phyloP scores from a whole-genome alignment of 2,888 invertebrate species.

The Onthophagus sagittarius region DNA sequence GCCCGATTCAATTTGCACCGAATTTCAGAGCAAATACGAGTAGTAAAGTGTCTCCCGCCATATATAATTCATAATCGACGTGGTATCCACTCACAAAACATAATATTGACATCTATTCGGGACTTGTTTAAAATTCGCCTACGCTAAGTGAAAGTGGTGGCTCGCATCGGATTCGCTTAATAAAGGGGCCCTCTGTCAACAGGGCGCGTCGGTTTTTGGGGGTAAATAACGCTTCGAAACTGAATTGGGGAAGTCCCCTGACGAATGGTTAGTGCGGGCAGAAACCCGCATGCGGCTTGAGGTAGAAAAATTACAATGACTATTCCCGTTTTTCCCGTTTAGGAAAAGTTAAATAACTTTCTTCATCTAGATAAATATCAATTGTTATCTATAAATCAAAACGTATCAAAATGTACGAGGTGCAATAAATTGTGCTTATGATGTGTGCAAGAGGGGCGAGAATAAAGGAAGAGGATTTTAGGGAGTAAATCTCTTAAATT shows the following conservation, averaged over 20 bases:
- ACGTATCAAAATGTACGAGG: neutral
- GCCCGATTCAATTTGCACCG: neutral
- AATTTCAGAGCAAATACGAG: neutral
- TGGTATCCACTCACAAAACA: conserved; percentile 41
- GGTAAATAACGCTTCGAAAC: neutral
- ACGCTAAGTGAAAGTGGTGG: conserved; percentile 47
- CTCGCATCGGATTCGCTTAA: neutral
- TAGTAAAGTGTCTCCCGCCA: neutral
- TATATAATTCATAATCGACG: neutral
- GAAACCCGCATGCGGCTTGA: conserved; percentile 18
- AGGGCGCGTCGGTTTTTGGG: neutral
- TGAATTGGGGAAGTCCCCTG: neutral
- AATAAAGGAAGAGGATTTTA: neutral
- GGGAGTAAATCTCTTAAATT: neutral
- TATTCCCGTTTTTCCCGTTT: neutral
- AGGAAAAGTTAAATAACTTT: too few relatives aligned
- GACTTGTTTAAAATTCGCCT: conserved; percentile 46
- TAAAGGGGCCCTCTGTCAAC: neutral
- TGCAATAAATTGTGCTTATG: neutral
- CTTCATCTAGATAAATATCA: neutral
- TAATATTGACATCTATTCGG: conserved; percentile 48
- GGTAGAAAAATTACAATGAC: conserved; percentile 16
- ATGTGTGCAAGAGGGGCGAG: neutral
- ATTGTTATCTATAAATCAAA: neutral
- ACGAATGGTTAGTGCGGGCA: neutral